These are phyloP conservation scores for Crotalus tigris DNA, from an alignment of 2,113 vertebrate species.

Conservation along the genomic window DNA sequence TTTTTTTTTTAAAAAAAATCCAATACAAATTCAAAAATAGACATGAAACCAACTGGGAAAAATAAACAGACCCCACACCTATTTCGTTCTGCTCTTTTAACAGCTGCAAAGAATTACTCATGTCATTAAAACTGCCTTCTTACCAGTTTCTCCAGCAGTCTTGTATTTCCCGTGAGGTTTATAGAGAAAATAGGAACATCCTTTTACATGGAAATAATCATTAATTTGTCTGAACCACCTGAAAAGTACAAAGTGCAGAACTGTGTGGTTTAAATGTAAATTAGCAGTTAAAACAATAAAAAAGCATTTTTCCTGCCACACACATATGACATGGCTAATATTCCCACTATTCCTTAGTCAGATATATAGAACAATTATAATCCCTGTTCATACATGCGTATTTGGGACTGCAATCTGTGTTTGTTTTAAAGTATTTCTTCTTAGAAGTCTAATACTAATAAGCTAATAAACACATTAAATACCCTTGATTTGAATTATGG, in stretches of 20 bases:
- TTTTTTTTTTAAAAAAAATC: neutral
- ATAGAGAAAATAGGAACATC: constrained; percentile 94
- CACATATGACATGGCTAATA: neutral
- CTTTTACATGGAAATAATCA: constrained; percentile 91
- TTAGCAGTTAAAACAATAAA: neutral
- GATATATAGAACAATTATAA: neutral
- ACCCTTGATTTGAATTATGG: neutral
- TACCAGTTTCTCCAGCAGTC: constrained; percentile 96
- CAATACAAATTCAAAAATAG: neutral
- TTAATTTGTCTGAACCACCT: constrained; percentile 99
- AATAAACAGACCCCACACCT: neutral
- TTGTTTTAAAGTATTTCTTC: neutral
- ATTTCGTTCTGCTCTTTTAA: constrained; percentile 8
- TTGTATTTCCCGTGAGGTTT: constrained; percentile 98
- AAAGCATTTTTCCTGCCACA: neutral
- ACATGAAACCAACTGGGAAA: neutral
- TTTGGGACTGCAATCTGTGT: neutral
- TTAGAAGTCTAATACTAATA: neutral
- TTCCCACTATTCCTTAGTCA: neutral
- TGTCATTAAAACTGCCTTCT: constrained; percentile 42
- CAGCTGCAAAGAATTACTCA: constrained; percentile 10
- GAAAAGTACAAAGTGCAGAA: constrained; percentile 53
- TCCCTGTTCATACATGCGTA: neutral
- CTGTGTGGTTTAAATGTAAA: constrained; percentile 38
- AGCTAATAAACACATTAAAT: neutral